phyloP scores from a whole-genome alignment of 2,113 vertebrate genomes.

The Elephas maximus region DNA sequence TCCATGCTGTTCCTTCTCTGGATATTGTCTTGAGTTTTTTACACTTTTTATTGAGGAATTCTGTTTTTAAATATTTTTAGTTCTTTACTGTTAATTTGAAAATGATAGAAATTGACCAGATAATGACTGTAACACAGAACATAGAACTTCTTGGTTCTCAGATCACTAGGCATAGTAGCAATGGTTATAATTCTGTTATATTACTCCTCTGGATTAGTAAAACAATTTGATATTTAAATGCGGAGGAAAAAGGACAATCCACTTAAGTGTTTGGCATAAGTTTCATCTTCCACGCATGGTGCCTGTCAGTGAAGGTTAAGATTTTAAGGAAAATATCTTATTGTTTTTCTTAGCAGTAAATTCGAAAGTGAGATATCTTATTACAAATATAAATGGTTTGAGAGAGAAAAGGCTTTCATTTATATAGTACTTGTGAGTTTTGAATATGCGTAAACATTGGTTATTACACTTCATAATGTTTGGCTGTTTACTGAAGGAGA shows the following conservation, averaged over 20 bases:
- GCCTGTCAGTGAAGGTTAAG: neutral
- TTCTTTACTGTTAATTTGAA: neutral
- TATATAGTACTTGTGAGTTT: neutral
- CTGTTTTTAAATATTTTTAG: neutral
- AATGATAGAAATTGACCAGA: neutral
- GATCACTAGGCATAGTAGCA: neutral
- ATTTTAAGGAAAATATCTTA: neutral
- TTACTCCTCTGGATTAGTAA: neutral
- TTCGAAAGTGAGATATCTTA: neutral
- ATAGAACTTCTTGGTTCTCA: neutral
- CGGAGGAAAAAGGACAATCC: neutral
- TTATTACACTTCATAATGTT: neutral
- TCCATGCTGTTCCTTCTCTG: neutral
- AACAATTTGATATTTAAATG: conserved; percentile 1
- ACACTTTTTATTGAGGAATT: neutral
- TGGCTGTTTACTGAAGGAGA: neutral
- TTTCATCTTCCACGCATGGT: neutral
- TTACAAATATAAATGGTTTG: neutral
- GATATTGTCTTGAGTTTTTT: neutral
- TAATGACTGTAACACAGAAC: neutral
- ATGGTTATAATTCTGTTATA: neutral
- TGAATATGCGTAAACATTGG: neutral
- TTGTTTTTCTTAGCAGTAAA: neutral
- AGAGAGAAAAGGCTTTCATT: conserved; percentile 8
- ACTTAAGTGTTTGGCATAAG: neutral